These are phyloP conservation scores for Drosophila rellima DNA, from an alignment of 2,888 invertebrate genomes.

Conservation along the genomic window DNA sequence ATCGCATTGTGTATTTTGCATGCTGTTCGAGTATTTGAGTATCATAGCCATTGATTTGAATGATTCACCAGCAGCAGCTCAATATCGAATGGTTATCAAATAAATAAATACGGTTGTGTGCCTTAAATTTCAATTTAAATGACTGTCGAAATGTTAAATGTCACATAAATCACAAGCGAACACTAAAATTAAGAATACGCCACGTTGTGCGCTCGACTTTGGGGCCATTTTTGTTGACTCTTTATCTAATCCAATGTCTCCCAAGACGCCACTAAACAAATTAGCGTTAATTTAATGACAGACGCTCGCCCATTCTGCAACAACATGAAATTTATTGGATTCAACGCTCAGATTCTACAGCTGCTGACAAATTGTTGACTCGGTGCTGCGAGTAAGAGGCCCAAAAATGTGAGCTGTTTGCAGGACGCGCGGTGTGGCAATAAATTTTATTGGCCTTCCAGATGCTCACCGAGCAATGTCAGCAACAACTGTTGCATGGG, in stretches of 20 bases:
- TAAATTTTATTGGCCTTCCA: constrained; percentile 68
- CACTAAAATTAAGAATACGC: constrained; percentile 45
- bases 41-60: constrained; percentile 32
- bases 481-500: constrained; percentile 75
- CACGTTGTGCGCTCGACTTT: constrained; percentile 28
- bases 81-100: background rate
- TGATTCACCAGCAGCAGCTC: constrained; percentile 31
- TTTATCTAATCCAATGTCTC: constrained; percentile 69
- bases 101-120: constrained; percentile 13
- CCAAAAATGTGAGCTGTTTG: constrained; percentile 36
- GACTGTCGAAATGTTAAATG: constrained; percentile 13
- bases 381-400: constrained; percentile 10
- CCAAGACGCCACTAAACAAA: constrained; percentile 79
- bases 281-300: constrained; percentile 80
- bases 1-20: constrained; percentile 44
- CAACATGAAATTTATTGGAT: constrained; percentile 64
- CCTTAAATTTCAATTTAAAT: constrained; percentile 42
- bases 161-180: constrained; percentile 49
- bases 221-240: constrained; percentile 48
- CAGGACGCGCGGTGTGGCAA: constrained; percentile 38
- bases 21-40: constrained; percentile 19
- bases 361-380: constrained; percentile 50
- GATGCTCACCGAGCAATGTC: constrained; percentile 61
- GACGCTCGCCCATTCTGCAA: constrained; percentile 53
- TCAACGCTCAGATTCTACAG: constrained; percentile 37